Conservation (phyloP, 2,888 invertebrate species). For the Anaspis maculata region DNA sequence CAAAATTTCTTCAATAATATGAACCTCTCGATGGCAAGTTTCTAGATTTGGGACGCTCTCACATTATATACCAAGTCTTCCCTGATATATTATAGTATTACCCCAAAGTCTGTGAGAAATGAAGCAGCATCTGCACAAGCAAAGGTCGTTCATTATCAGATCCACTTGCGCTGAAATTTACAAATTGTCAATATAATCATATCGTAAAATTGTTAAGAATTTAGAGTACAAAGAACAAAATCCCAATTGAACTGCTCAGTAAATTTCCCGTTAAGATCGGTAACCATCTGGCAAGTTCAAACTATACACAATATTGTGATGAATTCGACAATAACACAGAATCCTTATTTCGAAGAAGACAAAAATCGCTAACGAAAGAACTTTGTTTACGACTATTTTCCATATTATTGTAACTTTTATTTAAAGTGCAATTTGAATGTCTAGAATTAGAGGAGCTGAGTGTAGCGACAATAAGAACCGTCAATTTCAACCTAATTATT, state of each 20-base stretch:
- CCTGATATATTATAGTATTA: no score
- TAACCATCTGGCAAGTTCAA: conserved; percentile 5
- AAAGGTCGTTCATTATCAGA: no score
- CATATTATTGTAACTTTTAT: conserved; percentile 11
- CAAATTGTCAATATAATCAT: conserved; percentile 14
- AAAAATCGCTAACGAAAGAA: no score
- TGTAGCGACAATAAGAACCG: conserved; percentile 31
- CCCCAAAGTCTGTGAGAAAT: no score
- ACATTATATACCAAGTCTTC: conserved; percentile 18
- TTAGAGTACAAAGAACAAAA: no score
- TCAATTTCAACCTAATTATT: conserved; percentile 22
- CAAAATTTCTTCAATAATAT: no score
- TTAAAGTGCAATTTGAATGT: conserved; percentile 21
- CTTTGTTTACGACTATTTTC: no score
- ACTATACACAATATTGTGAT: conserved; percentile 20
- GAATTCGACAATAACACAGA: conserved; percentile 18
- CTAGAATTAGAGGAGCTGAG: conserved; percentile 17
- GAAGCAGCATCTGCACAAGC: conserved; percentile 12
- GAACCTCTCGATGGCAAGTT: no score
- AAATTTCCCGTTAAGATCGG: conserved; percentile 9
- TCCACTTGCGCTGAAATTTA: conserved; percentile 8
- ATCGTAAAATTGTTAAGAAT: no score
- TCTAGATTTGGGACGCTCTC: no score
- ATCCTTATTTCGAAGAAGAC: conserved; percentile 6
- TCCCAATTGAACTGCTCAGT: no score